Evolutionary conservation across 2,113 vertebrate genomes (phyloP).

Genomic region (Daphoenositta chrysoptera): DNA sequence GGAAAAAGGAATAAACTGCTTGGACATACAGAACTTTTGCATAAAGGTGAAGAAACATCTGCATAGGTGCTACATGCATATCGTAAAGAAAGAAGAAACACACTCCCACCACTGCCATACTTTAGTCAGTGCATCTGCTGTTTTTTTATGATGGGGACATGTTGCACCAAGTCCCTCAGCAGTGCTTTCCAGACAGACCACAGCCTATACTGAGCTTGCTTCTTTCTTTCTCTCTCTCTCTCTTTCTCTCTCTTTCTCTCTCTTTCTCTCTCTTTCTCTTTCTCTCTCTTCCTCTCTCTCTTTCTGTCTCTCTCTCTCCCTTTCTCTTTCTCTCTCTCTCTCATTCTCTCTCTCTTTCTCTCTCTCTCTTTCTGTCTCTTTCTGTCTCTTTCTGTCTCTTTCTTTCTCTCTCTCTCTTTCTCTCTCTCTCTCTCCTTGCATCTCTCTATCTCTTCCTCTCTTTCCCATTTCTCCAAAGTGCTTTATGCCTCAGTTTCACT

Average conservation of each 20-base stretch:
- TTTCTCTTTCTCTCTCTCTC: no score
- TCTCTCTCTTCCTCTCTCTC: no score
- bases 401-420: no score
- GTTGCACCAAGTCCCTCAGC: not conserved
- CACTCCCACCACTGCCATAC: not conserved
- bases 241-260: no score
- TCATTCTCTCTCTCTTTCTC: no score
- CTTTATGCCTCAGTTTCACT: not conserved
- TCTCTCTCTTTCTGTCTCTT: no score
- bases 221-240: not conserved
- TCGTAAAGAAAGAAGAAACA: not conserved
- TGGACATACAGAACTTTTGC: not conserved
- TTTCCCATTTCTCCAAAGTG: not conserved
- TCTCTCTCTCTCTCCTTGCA: no score
- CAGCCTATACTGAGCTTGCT: not conserved
- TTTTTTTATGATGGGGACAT: not conserved
- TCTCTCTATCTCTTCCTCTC: no score
- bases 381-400: no score
- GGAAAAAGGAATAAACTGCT: not conserved
- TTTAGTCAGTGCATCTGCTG: not conserved
- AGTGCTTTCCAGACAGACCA: not conserved
- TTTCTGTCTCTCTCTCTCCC: no score
- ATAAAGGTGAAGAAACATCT: not conserved
- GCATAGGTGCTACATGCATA: not conserved
- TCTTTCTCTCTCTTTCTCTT: not conserved